Evolutionary conservation across 2,113 vertebrate species (phyloP).

Genomic region (Haemorhous mexicanus): DNA sequence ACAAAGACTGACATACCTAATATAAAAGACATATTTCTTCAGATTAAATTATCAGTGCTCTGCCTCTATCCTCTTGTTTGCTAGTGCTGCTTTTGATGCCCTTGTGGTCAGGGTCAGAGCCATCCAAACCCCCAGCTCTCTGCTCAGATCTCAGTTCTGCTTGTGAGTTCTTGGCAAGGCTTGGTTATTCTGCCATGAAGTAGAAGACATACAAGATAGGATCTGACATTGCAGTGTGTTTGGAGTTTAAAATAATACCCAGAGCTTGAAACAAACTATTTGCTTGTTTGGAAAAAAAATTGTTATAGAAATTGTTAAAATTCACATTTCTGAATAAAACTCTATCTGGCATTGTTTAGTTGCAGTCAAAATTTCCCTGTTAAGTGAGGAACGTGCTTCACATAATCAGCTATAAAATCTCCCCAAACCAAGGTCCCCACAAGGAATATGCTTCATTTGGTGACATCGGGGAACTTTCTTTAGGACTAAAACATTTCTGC

Average conservation of each 20-base stretch:
- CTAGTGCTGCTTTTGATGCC: background rate
- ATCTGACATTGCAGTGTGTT: background rate
- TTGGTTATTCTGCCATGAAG: background rate
- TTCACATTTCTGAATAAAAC: background rate
- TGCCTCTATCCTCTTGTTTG: background rate
- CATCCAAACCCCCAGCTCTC: background rate
- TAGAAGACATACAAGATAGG: background rate
- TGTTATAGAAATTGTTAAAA: background rate
- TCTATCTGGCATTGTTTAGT: background rate
- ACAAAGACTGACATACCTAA: background rate
- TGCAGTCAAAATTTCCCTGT: background rate
- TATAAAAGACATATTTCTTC: background rate
- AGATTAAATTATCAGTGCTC: background rate
- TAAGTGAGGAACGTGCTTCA: background rate
- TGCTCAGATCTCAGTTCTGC: background rate
- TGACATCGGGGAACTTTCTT: background rate
- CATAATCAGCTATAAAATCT: background rate
- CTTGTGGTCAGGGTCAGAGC: background rate
- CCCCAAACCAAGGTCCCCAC: background rate
- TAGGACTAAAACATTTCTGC: background rate
- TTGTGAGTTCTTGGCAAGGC: background rate
- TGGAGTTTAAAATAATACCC: background rate
- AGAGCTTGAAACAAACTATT: background rate
- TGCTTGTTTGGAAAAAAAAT: background rate
- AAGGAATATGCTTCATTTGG: background rate